Conservation (phyloP, 2,888 invertebrate species). For the Microctonus aethiopoides region DNA sequence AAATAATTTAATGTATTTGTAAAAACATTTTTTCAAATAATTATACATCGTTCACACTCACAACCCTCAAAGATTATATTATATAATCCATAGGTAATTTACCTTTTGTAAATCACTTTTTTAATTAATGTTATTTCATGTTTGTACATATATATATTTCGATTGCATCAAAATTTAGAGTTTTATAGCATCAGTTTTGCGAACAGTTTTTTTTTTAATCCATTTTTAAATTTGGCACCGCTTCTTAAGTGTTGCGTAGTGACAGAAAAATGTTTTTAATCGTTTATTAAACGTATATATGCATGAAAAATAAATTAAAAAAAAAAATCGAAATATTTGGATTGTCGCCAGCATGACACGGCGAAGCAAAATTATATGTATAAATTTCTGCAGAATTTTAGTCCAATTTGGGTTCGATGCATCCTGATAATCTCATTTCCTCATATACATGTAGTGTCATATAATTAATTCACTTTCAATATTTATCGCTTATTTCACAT, state of each 20-base stretch:
- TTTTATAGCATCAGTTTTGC: constrained; percentile 50
- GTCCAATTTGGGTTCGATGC: constrained; percentile 13
- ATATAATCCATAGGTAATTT: constrained; percentile 28
- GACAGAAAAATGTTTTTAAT: constrained; percentile 5
- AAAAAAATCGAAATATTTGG: constrained; percentile 31
- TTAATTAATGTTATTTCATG: background rate
- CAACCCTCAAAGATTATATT: constrained; percentile 20
- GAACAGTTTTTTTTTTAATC: constrained; percentile 57
- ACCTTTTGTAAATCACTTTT: constrained; percentile 20
- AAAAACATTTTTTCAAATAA: background rate
- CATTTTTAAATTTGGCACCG: constrained; percentile 22
- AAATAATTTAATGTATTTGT: background rate
- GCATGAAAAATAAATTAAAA: constrained; percentile 8
- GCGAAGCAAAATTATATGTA: background rate
- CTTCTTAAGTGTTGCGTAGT: constrained; percentile 15
- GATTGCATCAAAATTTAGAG: constrained; percentile 14
- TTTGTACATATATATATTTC: constrained; percentile 22
- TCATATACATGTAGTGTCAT: background rate
- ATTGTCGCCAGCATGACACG: constrained; percentile 37
- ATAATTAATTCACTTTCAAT: background rate
- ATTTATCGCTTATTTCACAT: background rate
- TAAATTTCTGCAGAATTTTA: constrained; percentile 28
- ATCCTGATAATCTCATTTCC: constrained; percentile 7
- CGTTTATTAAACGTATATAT: background rate
- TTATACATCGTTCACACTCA: constrained; percentile 22